phyloP scores from a whole-genome alignment of 35 echinoderm and acorn worm species.

The Amphiura filiformis region DNA sequence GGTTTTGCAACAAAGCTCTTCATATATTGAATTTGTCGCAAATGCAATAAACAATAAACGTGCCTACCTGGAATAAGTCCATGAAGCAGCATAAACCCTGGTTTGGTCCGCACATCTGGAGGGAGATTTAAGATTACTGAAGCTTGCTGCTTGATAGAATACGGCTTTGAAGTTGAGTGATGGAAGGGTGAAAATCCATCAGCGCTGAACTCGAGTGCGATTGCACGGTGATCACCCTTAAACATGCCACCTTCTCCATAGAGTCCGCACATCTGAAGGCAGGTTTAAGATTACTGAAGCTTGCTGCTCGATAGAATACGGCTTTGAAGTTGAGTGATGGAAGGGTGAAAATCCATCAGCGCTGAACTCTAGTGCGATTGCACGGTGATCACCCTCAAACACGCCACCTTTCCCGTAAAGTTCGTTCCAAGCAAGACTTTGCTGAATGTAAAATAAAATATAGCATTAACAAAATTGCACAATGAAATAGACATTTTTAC shows the following conservation, averaged over 20 bases:
- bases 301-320: not conserved
- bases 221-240: not conserved
- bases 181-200: not conserved
- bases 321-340: not conserved
- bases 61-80: not conserved
- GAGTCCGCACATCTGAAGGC: not conserved
- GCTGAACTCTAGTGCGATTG: not conserved
- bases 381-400: not conserved
- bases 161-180: not conserved
- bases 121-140: not conserved
- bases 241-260: not conserved
- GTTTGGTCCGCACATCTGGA: not conserved
- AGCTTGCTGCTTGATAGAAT: not conserved
- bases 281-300: not conserved
- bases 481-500: too few species aligned
- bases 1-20: too few species aligned
- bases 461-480: too few species aligned
- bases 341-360: not conserved
- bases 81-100: not conserved
- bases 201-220: not conserved
- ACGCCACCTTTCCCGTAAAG: not conserved
- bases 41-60: too few species aligned
- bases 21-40: too few species aligned
- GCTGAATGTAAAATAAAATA: too few species aligned
- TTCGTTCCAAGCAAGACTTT: not conserved